These are phyloP conservation scores for Biston stratarius DNA, from an alignment of 2,888 invertebrate genomes.

Conservation along the genomic window DNA sequence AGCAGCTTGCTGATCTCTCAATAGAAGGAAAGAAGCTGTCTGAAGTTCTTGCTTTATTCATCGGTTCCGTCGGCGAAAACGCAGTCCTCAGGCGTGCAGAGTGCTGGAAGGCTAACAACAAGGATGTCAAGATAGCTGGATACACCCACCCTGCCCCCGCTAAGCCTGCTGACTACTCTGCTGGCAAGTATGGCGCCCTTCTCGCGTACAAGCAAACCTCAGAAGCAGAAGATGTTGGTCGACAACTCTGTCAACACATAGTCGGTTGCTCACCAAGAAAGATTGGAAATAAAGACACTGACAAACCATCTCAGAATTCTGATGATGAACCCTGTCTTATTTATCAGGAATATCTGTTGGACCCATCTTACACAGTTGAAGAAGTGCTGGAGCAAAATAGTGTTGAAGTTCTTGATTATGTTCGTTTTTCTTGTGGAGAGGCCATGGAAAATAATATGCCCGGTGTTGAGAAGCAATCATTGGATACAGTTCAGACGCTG, in stretches of 20 bases:
- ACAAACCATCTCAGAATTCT: conserved; percentile 87
- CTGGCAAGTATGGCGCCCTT: conserved; percentile 95
- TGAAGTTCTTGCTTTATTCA: conserved; percentile 93
- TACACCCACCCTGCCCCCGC: conserved; percentile 93
- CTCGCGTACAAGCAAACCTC: conserved; percentile 88
- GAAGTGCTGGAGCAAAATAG: conserved; percentile 89
- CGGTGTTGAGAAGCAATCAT: conserved; percentile 81
- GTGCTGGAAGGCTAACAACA: conserved; percentile 88
- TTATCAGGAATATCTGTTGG: conserved; percentile 94
- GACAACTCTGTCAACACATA: conserved; percentile 96
- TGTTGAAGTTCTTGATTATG: conserved; percentile 91
- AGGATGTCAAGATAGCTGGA: conserved; percentile 86
- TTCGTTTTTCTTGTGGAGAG: conserved; percentile 96
- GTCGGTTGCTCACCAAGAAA: conserved; percentile 94
- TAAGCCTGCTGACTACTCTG: conserved; percentile 78
- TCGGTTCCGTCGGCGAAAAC: conserved; percentile 97
- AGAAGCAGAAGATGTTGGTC: conserved; percentile 85
- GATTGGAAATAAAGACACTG: conserved; percentile 88
- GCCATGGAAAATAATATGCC: conserved; percentile 68
- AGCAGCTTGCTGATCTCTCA: conserved; percentile 88
- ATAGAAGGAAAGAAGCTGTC: conserved; percentile 89
- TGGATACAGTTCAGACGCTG: conserved; percentile 88
- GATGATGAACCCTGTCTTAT: conserved; percentile 94
- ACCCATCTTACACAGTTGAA: conserved; percentile 91
- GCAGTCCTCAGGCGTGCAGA: conserved; percentile 92